Percentiles rank a stretch among this genome's conserved stretches.
Conservation (phyloP, 1,140 invertebrate genomes). For the Phymorhynchus buccinoides region DNA sequence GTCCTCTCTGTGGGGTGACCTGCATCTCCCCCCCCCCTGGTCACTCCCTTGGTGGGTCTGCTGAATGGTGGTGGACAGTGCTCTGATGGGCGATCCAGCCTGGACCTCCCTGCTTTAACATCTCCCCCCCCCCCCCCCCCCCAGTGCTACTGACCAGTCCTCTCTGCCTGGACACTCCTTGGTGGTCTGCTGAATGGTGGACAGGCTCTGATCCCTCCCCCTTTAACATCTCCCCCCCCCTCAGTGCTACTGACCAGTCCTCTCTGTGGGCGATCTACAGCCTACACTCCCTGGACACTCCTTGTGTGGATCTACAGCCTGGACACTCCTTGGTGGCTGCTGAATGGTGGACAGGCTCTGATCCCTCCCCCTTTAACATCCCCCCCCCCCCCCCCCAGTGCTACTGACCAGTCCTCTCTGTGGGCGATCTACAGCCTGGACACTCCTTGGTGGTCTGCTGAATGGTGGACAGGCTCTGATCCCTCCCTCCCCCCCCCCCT, state of each 20-base stretch:
- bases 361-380: too few relatives aligned
- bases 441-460: constrained; percentile 89
- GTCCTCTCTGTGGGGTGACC: too few relatives aligned
- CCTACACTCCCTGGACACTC: constrained; percentile 88
- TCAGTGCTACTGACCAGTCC: not conserved
- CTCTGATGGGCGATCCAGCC: too few relatives aligned
- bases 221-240: not conserved
- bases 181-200: constrained; percentile 84
- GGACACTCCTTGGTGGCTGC: too few relatives aligned
- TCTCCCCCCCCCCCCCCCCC: too few relatives aligned
- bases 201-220: constrained; percentile 80
- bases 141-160: not conserved
- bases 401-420: constrained; percentile 76
- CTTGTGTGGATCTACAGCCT: constrained; percentile 75
- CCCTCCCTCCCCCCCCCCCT: constrained; percentile 78
- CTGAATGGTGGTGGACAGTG: too few relatives aligned
- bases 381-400: too few relatives aligned
- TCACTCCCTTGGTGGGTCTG: too few relatives aligned
- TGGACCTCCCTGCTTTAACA: too few relatives aligned
- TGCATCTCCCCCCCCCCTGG: too few relatives aligned
- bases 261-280: not conserved
- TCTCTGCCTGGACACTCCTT: constrained; percentile 79
- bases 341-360: too few relatives aligned
- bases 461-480: constrained; percentile 83
- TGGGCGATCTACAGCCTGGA: constrained; percentile 88